Base-by-base conservation (phyloP, 2,888 invertebrate species). In the Cataglyphis altisquamis region DNA sequence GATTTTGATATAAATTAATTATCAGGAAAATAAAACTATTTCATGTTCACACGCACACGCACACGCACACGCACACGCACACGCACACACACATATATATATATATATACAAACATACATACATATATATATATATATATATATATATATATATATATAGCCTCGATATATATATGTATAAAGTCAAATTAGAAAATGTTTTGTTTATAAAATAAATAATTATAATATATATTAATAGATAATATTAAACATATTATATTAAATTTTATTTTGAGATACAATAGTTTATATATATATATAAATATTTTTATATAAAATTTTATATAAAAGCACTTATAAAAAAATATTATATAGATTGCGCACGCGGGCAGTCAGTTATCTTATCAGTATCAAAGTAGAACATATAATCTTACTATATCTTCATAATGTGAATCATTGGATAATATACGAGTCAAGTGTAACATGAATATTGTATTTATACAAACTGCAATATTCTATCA, bases 321-420 rank as follows among this genome's bases (percentile, higher is more conserved):
- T 25, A 57, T 29, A 64, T 52, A 45, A 48, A 66, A 66, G 9
- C 15, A 57, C 15, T 12, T 55, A 25, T 52, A 52, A 8, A 52
- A 18, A 52, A 12, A 39, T 3, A 15, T 25, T 32, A 32, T 3
- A 32, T 6, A 29, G 62, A 36, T 78, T 83, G 66, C 67, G 48
- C 67, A 32, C 32, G 32, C 32, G 6, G 32, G 60, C 73, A 72
- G n/a, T 52, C 60, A 83, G 81, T 87, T 92, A 91, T 92, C 92
- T 92, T 92, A 92, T 92, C 92, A 84, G 48, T 52, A 66, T 81
- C 87, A 82, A 85, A 88, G 87, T 88, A 88, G 85, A 84, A 73
- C 72, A 67, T 82, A 83, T 82, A 84, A 89, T 89, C 87, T 81
- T 75, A 84, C 52, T 84, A 82, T 72, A 86, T 87, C 70, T 83